Conservation (phyloP, 2,888 invertebrate genomes). For the Oscheius onirici region DNA sequence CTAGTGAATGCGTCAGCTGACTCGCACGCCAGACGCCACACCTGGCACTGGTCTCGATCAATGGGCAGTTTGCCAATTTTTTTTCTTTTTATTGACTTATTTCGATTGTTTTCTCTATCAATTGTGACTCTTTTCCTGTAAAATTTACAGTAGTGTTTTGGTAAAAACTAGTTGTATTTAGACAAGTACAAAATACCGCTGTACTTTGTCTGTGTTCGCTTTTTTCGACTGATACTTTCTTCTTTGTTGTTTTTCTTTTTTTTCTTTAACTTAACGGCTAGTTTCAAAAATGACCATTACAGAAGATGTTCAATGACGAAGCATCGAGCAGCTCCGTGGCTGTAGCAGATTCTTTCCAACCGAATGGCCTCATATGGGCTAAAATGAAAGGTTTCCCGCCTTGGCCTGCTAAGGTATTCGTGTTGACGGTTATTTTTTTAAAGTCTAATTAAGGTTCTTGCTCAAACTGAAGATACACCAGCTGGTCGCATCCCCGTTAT, state of each 20-base stretch:
- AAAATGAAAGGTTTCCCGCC: constrained; percentile 95
- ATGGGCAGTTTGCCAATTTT: not conserved
- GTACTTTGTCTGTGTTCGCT: too few species aligned
- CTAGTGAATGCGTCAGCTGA: not conserved
- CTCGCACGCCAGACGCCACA: not conserved
- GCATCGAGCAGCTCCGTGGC: not conserved
- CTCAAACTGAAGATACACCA: constrained; percentile 48
- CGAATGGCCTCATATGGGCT: constrained; percentile 84
- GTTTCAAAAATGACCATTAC: too few species aligned
- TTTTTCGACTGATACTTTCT: too few species aligned
- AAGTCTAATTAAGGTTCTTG: constrained; percentile 46
- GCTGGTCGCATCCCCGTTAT: constrained; percentile 55
- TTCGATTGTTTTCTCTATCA: not conserved
- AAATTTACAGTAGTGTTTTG: too few species aligned
- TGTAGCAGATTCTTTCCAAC: constrained; percentile 44
- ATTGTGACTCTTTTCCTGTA: not conserved
- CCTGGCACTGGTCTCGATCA: not conserved
- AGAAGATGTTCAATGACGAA: not conserved
- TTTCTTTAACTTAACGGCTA: too few species aligned
- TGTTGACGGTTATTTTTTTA: not conserved
- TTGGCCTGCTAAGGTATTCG: constrained; percentile 88
- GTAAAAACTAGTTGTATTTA: too few species aligned
- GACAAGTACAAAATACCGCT: too few species aligned
- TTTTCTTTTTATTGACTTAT: not conserved
- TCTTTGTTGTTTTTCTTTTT: too few species aligned